phyloP scores from a whole-genome alignment of 2,888 invertebrate genomes.

The Coenonympha arcania region DNA sequence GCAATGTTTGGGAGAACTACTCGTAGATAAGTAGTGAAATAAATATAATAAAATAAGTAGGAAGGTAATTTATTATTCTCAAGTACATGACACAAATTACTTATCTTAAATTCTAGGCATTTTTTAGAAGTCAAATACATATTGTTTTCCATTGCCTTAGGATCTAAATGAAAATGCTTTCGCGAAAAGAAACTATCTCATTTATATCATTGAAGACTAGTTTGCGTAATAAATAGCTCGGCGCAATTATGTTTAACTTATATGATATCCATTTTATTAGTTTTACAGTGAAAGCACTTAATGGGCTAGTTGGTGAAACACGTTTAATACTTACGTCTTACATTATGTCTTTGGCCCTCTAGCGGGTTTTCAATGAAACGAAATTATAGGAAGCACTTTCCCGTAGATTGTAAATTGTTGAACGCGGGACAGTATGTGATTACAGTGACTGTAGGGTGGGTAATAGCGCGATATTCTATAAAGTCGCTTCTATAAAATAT shows the following conservation, averaged over 20 bases:
- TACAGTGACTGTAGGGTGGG: slow-evolving; percentile 37
- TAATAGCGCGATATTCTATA: slow-evolving; percentile 43
- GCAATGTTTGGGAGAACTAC: too few relatives aligned
- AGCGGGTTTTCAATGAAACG: slow-evolving; percentile 41
- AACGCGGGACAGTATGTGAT: slow-evolving; percentile 32
- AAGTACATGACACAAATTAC: too few relatives aligned
- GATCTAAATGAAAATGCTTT: too few relatives aligned
- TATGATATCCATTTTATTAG: slow-evolving; percentile 8
- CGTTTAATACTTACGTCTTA: too few relatives aligned
- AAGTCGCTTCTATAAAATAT: slow-evolving; percentile 39
- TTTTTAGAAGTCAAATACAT: too few relatives aligned
- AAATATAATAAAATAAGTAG: too few relatives aligned
- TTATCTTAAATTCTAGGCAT: too few relatives aligned
- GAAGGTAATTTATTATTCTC: too few relatives aligned
- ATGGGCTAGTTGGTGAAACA: slow-evolving; percentile 34
- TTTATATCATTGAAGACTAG: too few relatives aligned
- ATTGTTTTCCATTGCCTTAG: too few relatives aligned
- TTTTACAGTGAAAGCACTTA: slow-evolving; percentile 42
- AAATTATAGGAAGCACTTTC: slow-evolving; percentile 52
- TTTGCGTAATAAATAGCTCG: neutral
- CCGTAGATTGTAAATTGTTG: slow-evolving; percentile 32
- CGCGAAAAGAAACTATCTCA: neutral
- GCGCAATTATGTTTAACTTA: slow-evolving; percentile 7
- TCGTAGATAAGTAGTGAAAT: too few relatives aligned
- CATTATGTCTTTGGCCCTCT: slow-evolving; percentile 32